Evolutionary conservation across 1,140 invertebrate genomes (phyloP).

Genomic region (Spodoptera litura): DNA sequence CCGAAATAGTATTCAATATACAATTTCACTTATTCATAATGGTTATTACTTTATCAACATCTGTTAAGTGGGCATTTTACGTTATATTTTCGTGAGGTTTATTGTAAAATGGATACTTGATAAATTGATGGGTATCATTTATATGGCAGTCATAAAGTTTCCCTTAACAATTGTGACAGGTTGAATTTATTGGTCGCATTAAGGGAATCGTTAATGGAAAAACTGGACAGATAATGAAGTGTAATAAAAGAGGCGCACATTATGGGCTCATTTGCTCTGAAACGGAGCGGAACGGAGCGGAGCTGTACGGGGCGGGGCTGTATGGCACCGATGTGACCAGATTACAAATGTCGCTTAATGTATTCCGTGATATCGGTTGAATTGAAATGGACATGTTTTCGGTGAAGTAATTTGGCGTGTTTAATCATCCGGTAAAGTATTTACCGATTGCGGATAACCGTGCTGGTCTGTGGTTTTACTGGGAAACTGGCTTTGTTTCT

Average conservation of each 20-base stretch:
- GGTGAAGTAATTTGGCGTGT: slow-evolving; percentile 20
- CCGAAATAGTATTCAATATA: slow-evolving; percentile 10
- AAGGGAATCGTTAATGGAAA: slow-evolving; percentile 46
- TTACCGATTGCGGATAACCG: slow-evolving; percentile 3
- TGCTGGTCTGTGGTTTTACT: neutral
- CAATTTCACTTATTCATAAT: slow-evolving; percentile 7
- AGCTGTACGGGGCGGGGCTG: neutral
- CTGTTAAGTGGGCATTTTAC: slow-evolving; percentile 10
- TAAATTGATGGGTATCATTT: slow-evolving; percentile 20
- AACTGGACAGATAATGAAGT: slow-evolving; percentile 37
- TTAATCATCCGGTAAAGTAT: slow-evolving; percentile 26
- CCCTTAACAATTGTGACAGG: slow-evolving; percentile 34
- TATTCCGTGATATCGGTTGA: slow-evolving; percentile 33
- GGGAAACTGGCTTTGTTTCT: neutral
- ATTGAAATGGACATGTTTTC: slow-evolving; percentile 44
- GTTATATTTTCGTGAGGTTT: slow-evolving; percentile 9
- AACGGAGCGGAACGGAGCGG: neutral
- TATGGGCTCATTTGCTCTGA: slow-evolving; percentile 16
- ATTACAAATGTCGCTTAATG: slow-evolving; percentile 32
- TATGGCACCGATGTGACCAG: slow-evolving; percentile 1
- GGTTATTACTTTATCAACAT: slow-evolving; percentile 8
- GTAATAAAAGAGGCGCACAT: slow-evolving; percentile 22
- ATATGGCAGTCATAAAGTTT: slow-evolving; percentile 27
- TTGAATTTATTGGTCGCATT: slow-evolving; percentile 43
- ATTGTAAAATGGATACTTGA: slow-evolving; percentile 6